Base-by-base conservation (phyloP, 2,888 invertebrate genomes). In the Candidula unifasciata region DNA sequence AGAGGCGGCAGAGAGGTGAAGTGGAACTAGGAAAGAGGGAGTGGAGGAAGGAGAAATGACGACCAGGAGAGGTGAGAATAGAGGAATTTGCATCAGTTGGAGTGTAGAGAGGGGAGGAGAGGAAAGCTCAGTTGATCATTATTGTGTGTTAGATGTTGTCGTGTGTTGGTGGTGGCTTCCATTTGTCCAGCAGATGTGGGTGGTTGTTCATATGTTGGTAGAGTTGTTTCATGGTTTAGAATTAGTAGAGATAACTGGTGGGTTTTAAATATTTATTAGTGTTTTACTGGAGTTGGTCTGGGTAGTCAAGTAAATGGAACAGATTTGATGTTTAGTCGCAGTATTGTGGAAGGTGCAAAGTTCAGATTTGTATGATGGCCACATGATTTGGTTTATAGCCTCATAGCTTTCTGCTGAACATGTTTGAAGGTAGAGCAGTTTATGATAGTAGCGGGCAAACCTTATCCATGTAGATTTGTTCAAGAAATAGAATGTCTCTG, bases 1-100 rank as follows among this genome's bases (percentile, higher is more conserved):
- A n/a, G 81, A 16, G 81, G 84, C 33, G 68, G 80, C 74, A 73
- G 80, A 44, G 84, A 84, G 81, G 81, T 84, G 84, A 84, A 84
- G 69, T 84, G 84, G 84, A 84, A 84, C 84, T 84, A 37, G 64
- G 6, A 30, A 37, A 60, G 74, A 80, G 57, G 52, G 80, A 33
- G 74, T 37, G 60, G 37, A 64, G 54, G 52, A 57, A 60, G 54
- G 30, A 60, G 44, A 44, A 44, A 44, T 44, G 84, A 64, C 69
- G 37, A 64, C 60, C 57, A 83, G 83, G 78, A 77, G 76, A 83
- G 83, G 79, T 83, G 83, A 79, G 78, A 60, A 71, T 57, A 83
- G 79, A 66, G 68, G 76, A 82, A 54, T 54, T 27, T 24, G 73
- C 73, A 73, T 73, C 21, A 35, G 35, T 35, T 73, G 16, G 66